Base-by-base conservation (phyloP, 2,888 invertebrate species). In the Hartigia nigra region DNA sequence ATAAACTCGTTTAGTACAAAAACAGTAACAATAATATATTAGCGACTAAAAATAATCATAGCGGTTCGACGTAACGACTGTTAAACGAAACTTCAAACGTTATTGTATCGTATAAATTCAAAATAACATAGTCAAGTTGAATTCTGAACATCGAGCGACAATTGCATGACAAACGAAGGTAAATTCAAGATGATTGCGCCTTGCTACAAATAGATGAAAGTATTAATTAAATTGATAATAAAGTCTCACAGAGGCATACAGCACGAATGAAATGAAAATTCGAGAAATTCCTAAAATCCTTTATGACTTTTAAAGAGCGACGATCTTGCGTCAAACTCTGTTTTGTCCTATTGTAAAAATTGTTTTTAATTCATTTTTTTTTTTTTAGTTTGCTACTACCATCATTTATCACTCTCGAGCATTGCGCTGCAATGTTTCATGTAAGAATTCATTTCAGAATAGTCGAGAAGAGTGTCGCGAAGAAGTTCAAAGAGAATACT, bases 361-460 rank as follows among this genome's bases (percentile, higher is more conserved):
- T 23, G 23, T 39, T 39, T 39, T 39, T 55, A 55, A 23, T 55
- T 75, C 55, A 34, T 37, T 74, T 75, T 74, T 74, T 37, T 74
- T 75, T 74, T 74, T 69, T 39, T 32, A n/a, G 34, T 78, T 78
- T 31, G 31, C 69, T 31, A 55, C 31, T 37, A 32, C 31, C 39
- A 74, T 78, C 78, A 87, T 83, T 88, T 86, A 77, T 88, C 86
- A 78, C 77, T 81, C 79, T 88, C 85, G 69, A 91, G 85, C 77
- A 85, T 86, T 76, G 90, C 89, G 77, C 91, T 90, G 81, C 92
- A 92, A 76, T 90, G 94, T 89, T 96, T 96, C 92, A 97, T 95
- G 90, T 97, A 97, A 79, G 93, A 92, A 88, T 97, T 95, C 93
- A 97, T 94, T 85, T 97, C 94, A n/a, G 95, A 94, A 89, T 96